Base-by-base conservation (phyloP, 1,140 invertebrate genomes). In the Dolichoris vasculosae region DNA sequence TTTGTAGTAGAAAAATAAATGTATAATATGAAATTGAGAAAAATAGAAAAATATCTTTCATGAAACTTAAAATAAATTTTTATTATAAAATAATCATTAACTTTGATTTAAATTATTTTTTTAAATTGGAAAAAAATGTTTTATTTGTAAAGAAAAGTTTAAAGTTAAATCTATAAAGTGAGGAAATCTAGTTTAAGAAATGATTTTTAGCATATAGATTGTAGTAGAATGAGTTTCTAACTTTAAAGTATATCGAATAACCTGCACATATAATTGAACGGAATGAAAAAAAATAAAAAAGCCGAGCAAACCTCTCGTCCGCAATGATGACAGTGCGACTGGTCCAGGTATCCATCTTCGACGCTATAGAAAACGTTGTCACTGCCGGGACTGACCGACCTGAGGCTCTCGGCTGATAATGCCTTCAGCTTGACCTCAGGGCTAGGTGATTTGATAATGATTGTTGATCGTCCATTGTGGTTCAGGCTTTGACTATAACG, bases 301-400 rank as follows among this genome's bases (percentile, higher is more conserved):
- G 15, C 55, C 4, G 11, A 75, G 43, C 38, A 11, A 35, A 38
- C 95, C 91, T 97, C 96, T 92, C 96, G 96, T 59, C 96, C 97
- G 88, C 97, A 97, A 90, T 97, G 96, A 78, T 96, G 94, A 89
- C 97, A 97, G 90, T 97, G 96, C 32, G 89, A 88, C 48, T 91
- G 89, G 71, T 92, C 92, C 80, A 90, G 86, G 86, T 89, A 81
- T 48, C 89, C 87, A 7, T 88, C 84, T 88, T 94, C 96, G 94
- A 97, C 97, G 89, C 96, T 97, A 91, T 97, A 97, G 91, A 98
- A 98, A 35, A 98, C 97, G 83, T 96, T 97, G 91, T 97, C 97
- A 88, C 97, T 97, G 23, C 97, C 97, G 23, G 97, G 97, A 90
- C 97, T 97, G 80, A 97, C 96, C 6, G 97, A 97, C 83, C 97